Conservation (phyloP, 2,113 vertebrate genomes). For the Amazona vittata region DNA sequence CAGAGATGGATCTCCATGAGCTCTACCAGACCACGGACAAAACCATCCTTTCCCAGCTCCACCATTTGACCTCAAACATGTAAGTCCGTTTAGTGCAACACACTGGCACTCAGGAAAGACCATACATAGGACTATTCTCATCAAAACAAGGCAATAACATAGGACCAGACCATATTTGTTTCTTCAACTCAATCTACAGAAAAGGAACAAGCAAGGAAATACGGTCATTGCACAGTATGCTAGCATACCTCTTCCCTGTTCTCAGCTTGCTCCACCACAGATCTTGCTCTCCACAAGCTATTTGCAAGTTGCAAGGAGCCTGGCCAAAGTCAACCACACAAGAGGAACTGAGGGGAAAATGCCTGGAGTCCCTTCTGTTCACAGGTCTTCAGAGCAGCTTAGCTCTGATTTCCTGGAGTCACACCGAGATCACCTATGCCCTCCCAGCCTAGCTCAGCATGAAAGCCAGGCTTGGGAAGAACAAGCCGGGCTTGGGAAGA, state of each 20-base stretch:
- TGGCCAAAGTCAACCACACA: not conserved
- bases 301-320: not conserved
- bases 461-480: not conserved
- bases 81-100: not conserved
- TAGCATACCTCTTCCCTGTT: not conserved
- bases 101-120: not conserved
- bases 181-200: not conserved
- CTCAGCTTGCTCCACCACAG: not conserved
- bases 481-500: not conserved
- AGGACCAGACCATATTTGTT: not conserved
- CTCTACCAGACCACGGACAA: not conserved
- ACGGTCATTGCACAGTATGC: rapidly evolving
- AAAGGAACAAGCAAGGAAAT: not conserved
- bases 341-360: not conserved
- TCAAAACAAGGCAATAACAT: not conserved
- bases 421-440: not conserved
- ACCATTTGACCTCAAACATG: not conserved
- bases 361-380: not conserved
- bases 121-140: not conserved
- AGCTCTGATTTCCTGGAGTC: not conserved
- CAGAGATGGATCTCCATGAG: not conserved
- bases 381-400: not conserved
- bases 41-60: not conserved
- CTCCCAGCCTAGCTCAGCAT: not conserved
- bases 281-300: not conserved